Evolutionary conservation across 2,888 invertebrate genomes (phyloP), one percentile per base, ranked within the genome.

Genomic region (Andrena bicolor): DNA sequence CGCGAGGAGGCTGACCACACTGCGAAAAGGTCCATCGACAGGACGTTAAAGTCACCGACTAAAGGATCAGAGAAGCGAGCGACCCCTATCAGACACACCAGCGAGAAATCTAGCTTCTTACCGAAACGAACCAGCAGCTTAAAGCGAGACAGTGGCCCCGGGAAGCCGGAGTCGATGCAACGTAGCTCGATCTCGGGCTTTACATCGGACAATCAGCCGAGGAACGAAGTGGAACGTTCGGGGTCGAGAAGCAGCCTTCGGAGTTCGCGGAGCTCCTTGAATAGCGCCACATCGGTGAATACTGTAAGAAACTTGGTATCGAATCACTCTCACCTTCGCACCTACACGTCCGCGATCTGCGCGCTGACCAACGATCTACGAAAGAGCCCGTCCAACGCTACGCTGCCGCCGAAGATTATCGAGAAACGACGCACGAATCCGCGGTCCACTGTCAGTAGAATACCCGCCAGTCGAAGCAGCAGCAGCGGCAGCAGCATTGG

Each of bases 191-290:
- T 66, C 32, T 48, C 76, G n/a, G 30, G 78, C n/a, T 70, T 65
- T 32, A n/a, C 49, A 5, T 49, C 35, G 61, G 58, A 4, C 35
- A 49, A 20, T 53, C 85, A 51, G 1, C 51, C 83, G 10, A 92
- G 94, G 66, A 94, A 95, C 80, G 95, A 96, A 86, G 97, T 97
- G 0, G 97, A 97, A 90, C 95, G 97, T 53, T 97, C 97, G 5
- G 96, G 96, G 20, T 98, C 98, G 0, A 95, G 97, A 53, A 96
- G 97, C 58, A 97, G 97, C 72, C 94, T 98, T 20, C 95, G 97
- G 30, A 97, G 98, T 90, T 98, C 98, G 0, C 95, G 97, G 35
- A 97, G 97, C 90, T 98, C 98, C 0, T 94, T 98, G 71, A 97
- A 97, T 91, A 98, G 97, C 92, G 96, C 97, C 2, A 96, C 97